A percentile compares a stretch with the other conserved stretches of the same genome.
phyloP scores from a whole-genome alignment of 1,140 invertebrate genomes.

The Centruroides sculpturatus region DNA sequence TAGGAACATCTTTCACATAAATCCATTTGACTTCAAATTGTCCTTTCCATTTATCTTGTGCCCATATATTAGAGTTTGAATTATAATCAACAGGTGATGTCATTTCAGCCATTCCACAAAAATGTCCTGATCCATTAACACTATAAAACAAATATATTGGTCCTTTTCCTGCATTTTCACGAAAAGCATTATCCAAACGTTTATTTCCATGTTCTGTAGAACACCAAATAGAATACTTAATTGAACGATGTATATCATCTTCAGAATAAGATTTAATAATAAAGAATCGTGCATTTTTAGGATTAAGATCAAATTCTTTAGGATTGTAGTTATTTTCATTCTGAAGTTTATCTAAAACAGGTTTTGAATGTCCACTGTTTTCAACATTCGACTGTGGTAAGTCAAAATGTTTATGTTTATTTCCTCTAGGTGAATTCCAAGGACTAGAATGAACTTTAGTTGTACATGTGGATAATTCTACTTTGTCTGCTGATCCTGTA shows the following conservation, averaged over 20 bases:
- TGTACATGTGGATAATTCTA: constrained; percentile 2
- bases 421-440: background rate
- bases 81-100: constrained; percentile 77
- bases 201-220: constrained; percentile 96
- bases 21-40: constrained; percentile 96
- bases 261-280: constrained; percentile 98
- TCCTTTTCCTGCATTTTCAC: constrained; percentile 60
- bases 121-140: constrained; percentile 84
- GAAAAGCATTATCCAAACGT: constrained; percentile 75
- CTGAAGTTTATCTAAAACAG: constrained; percentile 66
- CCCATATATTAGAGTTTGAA: constrained; percentile 55
- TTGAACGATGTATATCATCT: constrained; percentile 94
- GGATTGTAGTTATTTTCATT: constrained; percentile 93
- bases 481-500: background rate
- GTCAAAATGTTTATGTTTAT: background rate
- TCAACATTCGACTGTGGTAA: background rate
- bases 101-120: constrained; percentile 98
- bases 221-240: constrained; percentile 98
- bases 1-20: constrained; percentile 89
- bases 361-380: constrained; percentile 23
- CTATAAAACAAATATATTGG: constrained; percentile 85
- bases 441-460: background rate
- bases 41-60: constrained; percentile 82
- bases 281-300: constrained; percentile 78
- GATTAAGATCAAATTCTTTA: constrained; percentile 70